A percentile compares a stretch with the other conserved stretches of the same genome.
Evolutionary conservation across 2,888 invertebrate species (phyloP).

Genomic region (Agrilus biguttatus): DNA sequence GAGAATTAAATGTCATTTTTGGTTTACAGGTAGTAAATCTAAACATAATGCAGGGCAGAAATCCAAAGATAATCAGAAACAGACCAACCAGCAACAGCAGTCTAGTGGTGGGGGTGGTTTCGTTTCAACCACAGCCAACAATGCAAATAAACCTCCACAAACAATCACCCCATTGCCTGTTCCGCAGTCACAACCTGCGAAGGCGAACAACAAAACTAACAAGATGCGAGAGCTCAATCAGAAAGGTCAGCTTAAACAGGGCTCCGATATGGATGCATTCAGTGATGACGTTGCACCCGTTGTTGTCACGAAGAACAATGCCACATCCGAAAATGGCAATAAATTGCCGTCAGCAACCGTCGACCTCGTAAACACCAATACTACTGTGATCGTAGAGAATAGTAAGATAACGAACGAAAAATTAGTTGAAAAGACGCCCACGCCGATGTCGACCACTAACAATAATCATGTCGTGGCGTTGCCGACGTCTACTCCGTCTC

Average conservation of each 20-base stretch:
- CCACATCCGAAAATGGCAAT: constrained; percentile 5
- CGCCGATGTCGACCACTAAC: not conserved
- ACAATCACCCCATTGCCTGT: constrained; percentile 14
- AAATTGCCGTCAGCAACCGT: not conserved
- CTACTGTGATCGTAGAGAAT: constrained; percentile 4
- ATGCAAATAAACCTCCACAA: constrained; percentile 7
- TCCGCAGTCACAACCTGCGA: constrained; percentile 30
- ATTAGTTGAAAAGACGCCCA: not conserved
- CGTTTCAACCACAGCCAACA: constrained; percentile 5
- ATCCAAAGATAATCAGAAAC: constrained; percentile 13
- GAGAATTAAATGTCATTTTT: no score
- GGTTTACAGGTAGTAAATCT: constrained; percentile 13
- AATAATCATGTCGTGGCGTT: not conserved
- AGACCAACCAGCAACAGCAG: constrained; percentile 6
- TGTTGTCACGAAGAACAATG: constrained; percentile 6
- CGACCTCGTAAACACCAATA: constrained; percentile 7
- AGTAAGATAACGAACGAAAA: constrained; percentile 1
- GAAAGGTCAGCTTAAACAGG: constrained; percentile 43
- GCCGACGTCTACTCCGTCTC: no score
- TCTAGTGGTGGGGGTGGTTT: constrained; percentile 10
- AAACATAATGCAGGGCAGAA: constrained; percentile 22
- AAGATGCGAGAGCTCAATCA: constrained; percentile 39
- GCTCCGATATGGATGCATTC: constrained; percentile 46
- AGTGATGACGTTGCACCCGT: constrained; percentile 24
- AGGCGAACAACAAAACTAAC: constrained; percentile 34